Base-by-base conservation (phyloP, 2,113 vertebrate genomes). In the Pandion haliaetus region DNA sequence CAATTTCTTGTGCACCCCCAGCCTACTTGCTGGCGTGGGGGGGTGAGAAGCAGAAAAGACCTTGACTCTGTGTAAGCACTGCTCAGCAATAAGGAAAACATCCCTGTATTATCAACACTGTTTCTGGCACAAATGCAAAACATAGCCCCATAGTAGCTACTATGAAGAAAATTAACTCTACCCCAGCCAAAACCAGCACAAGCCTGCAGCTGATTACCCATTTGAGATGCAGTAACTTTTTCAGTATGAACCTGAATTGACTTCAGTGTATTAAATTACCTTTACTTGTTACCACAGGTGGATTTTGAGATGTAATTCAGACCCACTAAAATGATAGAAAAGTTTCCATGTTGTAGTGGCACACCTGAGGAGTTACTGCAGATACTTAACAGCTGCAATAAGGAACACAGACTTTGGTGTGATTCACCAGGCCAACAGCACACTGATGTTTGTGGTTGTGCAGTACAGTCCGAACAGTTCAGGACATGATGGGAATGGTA, bases 11-110 rank as follows among this genome's bases (percentile, higher is more conserved):
- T 36, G 21, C 16, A 20, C 4, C 26, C 17, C n/a, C 9, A 16
- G 9, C 9, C 29, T 42, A 9, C 57, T 81, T 5, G 0, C 12
- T 63, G 29, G 7, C 10, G 20, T 6, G 7, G 3, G 8, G 38
- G 18, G 13, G 5, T 71, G 34, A 70, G 38, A 7, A 65, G 29
- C 40, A 76, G 50, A 21, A 77, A 47, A 81, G 34, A 11, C 63
- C 44, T 32, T 54, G 49, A 5, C 8, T 49, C 38, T 71, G 23
- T 77, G 50, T 58, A 21, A 54, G 44, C 21, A 8, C 44, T 86
- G 8, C 20, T 58, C 32, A 87, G 32, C 21, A 32, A 8, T 25
- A 45, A 26, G 3, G 3, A 21, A 71, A 77, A 34, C 13, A 49
- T 29, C 40, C 17, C 49, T 49, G 16, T 26, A 2, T 61, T 49